Evolutionary conservation across 2,888 invertebrate genomes (phyloP).

Genomic region (Catocala fraxini): DNA sequence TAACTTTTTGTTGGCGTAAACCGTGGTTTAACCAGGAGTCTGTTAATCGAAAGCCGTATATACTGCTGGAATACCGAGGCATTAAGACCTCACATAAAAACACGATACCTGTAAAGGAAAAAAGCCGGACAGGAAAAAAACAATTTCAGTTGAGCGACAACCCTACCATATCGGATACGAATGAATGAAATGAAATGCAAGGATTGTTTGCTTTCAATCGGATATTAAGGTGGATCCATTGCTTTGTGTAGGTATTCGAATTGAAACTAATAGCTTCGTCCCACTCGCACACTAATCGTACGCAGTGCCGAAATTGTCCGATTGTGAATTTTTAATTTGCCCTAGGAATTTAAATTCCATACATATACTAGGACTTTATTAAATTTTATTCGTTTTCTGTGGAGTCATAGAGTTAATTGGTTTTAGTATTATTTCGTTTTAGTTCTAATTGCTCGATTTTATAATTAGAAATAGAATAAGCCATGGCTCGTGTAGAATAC

Average conservation of each 20-base stretch:
- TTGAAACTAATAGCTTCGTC: conserved; percentile 43
- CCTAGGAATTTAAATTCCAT: not conserved
- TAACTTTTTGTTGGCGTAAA: too few species aligned
- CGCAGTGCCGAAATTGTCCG: conserved; percentile 1
- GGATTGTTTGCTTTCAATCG: conserved; percentile 65
- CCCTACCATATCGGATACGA: conserved; percentile 50
- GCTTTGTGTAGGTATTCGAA: conserved; percentile 49
- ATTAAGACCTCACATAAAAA: too few species aligned
- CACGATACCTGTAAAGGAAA: not conserved
- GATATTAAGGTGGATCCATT: conserved; percentile 61
- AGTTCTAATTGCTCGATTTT: too few species aligned
- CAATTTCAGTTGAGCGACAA: conserved; percentile 21
- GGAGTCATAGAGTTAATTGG: too few species aligned
- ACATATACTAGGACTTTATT: not conserved
- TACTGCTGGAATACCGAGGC: too few species aligned
- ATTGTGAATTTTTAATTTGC: not conserved
- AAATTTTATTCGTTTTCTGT: too few species aligned
- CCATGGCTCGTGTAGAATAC: too few species aligned
- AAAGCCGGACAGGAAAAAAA: not conserved
- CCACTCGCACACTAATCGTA: conserved; percentile 5
- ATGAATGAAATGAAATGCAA: conserved; percentile 68
- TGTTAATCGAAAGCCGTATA: too few species aligned
- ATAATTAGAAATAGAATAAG: too few species aligned
- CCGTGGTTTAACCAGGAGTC: too few species aligned
- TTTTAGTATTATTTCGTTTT: too few species aligned